Evolutionary conservation across 2,888 invertebrate genomes (phyloP), one percentile per base, ranked within the genome.

Genomic region (Notodromas monacha): DNA sequence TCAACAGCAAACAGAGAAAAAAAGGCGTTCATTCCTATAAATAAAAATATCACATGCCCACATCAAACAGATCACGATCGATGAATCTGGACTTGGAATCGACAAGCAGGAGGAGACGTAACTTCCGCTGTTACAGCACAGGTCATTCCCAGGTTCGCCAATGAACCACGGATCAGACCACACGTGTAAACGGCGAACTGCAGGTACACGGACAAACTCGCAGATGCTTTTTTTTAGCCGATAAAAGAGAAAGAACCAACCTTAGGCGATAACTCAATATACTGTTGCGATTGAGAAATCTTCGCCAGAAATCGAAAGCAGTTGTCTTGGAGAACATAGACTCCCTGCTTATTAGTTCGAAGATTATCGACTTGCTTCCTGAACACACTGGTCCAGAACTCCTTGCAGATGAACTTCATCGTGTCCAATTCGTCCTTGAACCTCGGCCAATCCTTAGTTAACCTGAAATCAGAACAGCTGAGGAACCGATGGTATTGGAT

Each of bases 361-460:
- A 96, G 55, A 49, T 92, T 92, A 46, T 96, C 92, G 33, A 96
- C 81, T 55, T 89, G 92, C 48, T 92, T 96, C 43, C 84, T 86
- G 48, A 84, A 92, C 16, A 92, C 63, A 26, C 74, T 66, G n/a
- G 72, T 69, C 96, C 96, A 96, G 46, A 92, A 86, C 45, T 96
- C 96, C 33, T 92, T 96, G 47, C 96, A 96, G 32, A 96, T 74
- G 42, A 89, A 92, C 50, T 96, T 96, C 60, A 96, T 76, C 15
- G 76, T 77, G 43, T 96, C 92, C 32, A 96, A 49, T 50, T 96
- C 96, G 53, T 89, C 86, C 51, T 84, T 81, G 44, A 92, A 86
- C 29, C 89, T 58, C 1, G 74, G 65, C 59, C 70, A 70, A 47
- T 92, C 89, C 44, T 74, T 65, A 0, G 86, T 84, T 31, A 84